Percentiles rank a stretch among this genome's conserved stretches.
Conservation (phyloP, 2,797 vertebrate species). For the Platalea minor region DNA sequence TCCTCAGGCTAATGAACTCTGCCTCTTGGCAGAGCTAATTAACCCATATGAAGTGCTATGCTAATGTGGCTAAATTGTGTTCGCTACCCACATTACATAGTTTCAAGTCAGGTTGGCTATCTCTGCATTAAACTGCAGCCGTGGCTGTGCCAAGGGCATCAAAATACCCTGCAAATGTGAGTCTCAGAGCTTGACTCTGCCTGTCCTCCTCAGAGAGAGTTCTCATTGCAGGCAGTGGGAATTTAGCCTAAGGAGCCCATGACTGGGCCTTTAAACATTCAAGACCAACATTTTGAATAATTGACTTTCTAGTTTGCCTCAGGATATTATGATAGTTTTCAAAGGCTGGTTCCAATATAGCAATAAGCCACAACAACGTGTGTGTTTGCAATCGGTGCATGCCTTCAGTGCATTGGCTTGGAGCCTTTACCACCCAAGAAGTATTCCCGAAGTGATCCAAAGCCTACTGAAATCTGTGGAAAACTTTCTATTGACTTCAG, state of each 20-base stretch:
- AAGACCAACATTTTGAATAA: constrained; percentile 60
- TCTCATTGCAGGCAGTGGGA: constrained; percentile 31
- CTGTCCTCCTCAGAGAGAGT: background rate
- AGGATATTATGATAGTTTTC: constrained; percentile 59
- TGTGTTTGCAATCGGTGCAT: constrained; percentile 62
- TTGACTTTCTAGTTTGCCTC: constrained; percentile 55
- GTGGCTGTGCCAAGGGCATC: background rate
- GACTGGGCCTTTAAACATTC: constrained; percentile 44
- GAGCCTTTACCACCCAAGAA: constrained; percentile 66
- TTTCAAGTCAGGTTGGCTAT: constrained; percentile 32
- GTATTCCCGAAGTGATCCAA: constrained; percentile 34
- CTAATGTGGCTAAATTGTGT: background rate
- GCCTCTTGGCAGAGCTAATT: constrained; percentile 27
- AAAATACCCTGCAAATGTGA: background rate
- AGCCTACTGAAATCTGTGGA: constrained; percentile 58
- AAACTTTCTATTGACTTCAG: constrained; percentile 57
- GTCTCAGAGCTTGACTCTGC: background rate
- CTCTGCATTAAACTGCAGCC: background rate
- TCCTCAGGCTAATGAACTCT: constrained; percentile 30
- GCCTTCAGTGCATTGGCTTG: constrained; percentile 57
- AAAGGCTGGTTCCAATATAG: constrained; percentile 64
- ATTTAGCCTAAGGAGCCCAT: constrained; percentile 27
- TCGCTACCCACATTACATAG: background rate
- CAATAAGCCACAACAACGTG: constrained; percentile 64
- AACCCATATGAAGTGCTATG: background rate